These are phyloP conservation scores for Hyppa rectilinea DNA, from an alignment of 2,888 invertebrate genomes.

Conservation along the genomic window DNA sequence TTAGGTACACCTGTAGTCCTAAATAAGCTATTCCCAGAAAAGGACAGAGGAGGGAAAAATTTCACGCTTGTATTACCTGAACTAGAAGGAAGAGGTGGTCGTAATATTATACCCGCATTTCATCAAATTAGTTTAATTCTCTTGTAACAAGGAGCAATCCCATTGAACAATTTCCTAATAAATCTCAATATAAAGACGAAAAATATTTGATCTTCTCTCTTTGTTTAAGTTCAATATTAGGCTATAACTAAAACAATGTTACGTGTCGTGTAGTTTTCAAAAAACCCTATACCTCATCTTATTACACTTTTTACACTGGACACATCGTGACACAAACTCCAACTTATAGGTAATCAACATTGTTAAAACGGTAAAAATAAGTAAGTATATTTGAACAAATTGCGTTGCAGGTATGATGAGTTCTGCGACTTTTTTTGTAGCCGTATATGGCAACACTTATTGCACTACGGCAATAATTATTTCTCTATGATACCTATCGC, in stretches of 20 bases:
- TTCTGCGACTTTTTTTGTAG: conserved; percentile 1
- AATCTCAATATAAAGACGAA: background rate
- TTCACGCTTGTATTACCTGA: background rate
- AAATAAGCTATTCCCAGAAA: background rate
- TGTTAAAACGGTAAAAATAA: conserved; percentile 31
- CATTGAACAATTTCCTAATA: background rate
- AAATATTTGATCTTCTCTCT: no score
- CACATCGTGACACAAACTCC: background rate
- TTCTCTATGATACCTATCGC: no score
- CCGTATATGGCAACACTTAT: conserved; percentile 8
- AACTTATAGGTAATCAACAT: conserved; percentile 6
- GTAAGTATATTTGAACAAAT: conserved; percentile 14
- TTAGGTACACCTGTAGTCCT: conserved; percentile 10
- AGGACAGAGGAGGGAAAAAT: background rate
- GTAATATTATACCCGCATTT: no score
- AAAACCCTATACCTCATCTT: no score
- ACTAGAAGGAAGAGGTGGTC: background rate
- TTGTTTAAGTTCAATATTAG: background rate
- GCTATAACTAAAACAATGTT: background rate
- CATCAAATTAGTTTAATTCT: no score
- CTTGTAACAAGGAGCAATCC: background rate
- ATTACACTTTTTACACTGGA: background rate
- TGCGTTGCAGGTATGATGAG: background rate
- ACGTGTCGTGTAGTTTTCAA: no score
- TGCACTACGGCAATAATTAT: conserved; percentile 13